A percentile compares a stretch with the other conserved stretches of the same genome.
Conservation (phyloP, 2,888 invertebrate genomes). For the Nomada flava region DNA sequence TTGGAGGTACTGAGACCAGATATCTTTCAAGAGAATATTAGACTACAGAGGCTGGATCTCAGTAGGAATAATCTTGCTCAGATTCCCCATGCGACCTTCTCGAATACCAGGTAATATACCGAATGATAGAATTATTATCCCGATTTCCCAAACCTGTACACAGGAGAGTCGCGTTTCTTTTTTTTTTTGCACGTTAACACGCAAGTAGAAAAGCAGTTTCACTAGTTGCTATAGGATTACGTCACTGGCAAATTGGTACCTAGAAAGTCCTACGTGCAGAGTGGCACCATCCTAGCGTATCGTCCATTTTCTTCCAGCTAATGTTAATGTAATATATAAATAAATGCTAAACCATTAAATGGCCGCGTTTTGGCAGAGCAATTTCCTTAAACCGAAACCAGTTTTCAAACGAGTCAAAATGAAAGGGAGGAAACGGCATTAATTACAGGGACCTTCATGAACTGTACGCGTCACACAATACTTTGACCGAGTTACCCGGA, state of each 20-base stretch:
- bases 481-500: constrained; percentile 89
- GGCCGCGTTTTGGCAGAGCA: not conserved
- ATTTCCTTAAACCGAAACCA: constrained; percentile 23
- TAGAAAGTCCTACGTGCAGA: constrained; percentile 77
- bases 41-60: constrained; percentile 89
- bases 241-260: constrained; percentile 77
- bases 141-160: not conserved
- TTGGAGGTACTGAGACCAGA: constrained; percentile 89
- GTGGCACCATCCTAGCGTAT: constrained; percentile 72
- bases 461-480: constrained; percentile 92
- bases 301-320: constrained; percentile 52
- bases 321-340: not conserved
- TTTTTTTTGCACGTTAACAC: constrained; percentile 26
- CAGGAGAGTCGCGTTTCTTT: not conserved
- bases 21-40: constrained; percentile 88
- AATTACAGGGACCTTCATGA: constrained; percentile 88
- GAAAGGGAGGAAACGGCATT: constrained; percentile 67
- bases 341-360: not conserved
- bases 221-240: constrained; percentile 76
- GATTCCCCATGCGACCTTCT: constrained; percentile 88
- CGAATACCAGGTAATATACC: constrained; percentile 82
- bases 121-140: not conserved
- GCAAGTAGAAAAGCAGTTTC: constrained; percentile 76
- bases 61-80: constrained; percentile 91
- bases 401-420: constrained; percentile 29